These are phyloP conservation scores for Urophycis tenuis DNA, from an alignment of 2,797 vertebrate species.

Conservation along the genomic window DNA sequence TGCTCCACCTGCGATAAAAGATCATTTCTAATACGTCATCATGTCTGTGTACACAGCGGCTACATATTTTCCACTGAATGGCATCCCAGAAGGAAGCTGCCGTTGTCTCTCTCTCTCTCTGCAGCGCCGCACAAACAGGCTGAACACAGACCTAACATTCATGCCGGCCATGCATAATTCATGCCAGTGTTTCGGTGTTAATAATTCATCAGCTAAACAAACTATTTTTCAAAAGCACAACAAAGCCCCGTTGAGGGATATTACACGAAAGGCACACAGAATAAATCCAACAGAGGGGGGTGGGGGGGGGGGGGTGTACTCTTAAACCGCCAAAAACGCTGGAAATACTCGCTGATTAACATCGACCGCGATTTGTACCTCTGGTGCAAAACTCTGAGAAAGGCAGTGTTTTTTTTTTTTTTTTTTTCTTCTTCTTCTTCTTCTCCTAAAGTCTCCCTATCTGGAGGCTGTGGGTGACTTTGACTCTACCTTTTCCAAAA, in stretches of 20 bases:
- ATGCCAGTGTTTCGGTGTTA: conserved; percentile 41
- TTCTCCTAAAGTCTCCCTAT: too few relatives aligned
- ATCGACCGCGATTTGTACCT: neutral
- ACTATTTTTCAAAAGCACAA: conserved; percentile 31
- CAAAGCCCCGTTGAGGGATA: conserved; percentile 1
- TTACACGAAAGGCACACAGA: neutral
- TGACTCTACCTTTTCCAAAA: neutral
- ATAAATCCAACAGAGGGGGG: neutral
- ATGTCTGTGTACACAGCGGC: neutral
- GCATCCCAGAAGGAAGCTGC: neutral
- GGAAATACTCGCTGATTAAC: neutral
- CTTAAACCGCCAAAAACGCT: neutral
- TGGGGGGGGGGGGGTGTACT: too few relatives aligned
- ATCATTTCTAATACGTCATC: neutral
- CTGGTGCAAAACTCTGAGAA: neutral
- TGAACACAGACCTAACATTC: conserved; percentile 10
- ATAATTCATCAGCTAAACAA: conserved; percentile 47
- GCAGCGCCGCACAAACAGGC: conserved; percentile 3
- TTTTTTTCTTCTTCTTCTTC: too few relatives aligned
- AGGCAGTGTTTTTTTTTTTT: too few relatives aligned
- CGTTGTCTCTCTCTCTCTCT: neutral
- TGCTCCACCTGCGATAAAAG: neutral
- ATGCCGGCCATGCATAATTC: conserved; percentile 38
- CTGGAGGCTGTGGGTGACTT: neutral
- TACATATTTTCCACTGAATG: neutral